These are phyloP conservation scores for Periophthalmodon schlosseri DNA, from an alignment of 2,113 vertebrate genomes.

Conservation along the genomic window DNA sequence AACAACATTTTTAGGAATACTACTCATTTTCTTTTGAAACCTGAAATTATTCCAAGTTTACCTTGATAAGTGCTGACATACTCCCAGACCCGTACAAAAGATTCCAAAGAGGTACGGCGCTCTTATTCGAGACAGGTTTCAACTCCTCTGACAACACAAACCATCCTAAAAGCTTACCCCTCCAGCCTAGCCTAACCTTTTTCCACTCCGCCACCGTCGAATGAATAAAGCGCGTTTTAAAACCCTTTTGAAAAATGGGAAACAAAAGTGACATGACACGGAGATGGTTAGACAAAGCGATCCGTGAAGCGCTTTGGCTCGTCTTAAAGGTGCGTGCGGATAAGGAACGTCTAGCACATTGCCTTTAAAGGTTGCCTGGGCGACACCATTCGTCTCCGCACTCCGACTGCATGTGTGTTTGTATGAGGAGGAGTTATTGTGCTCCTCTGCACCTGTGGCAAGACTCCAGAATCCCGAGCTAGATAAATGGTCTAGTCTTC, in stretches of 20 bases:
- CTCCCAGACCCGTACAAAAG: background rate
- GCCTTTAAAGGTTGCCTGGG: slow-evolving; percentile 45
- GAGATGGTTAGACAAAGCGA: slow-evolving; percentile 2
- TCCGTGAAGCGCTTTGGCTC: slow-evolving; percentile 32
- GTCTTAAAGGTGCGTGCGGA: slow-evolving; percentile 28
- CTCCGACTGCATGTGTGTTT: slow-evolving; percentile 23
- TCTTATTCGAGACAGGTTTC: background rate
- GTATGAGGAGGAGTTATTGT: slow-evolving; percentile 58
- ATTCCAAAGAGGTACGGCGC: background rate
- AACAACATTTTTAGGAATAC: no score
- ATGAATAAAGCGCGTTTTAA: slow-evolving; percentile 22
- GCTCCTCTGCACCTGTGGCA: slow-evolving; percentile 59
- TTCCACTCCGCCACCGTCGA: slow-evolving; percentile 10
- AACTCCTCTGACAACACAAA: background rate
- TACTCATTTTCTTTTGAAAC: no score
- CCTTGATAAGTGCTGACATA: no score
- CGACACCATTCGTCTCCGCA: slow-evolving; percentile 35
- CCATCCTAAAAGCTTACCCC: background rate
- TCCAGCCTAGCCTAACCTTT: background rate
- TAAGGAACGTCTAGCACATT: slow-evolving; percentile 27
- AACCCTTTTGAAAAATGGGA: slow-evolving; percentile 23
- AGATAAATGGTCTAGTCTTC: slow-evolving; percentile 58
- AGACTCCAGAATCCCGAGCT: slow-evolving; percentile 54
- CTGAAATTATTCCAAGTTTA: no score
- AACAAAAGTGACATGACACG: background rate